Evolutionary conservation across 2,888 invertebrate species (phyloP), one percentile per base, ranked within the genome.

Genomic region (Deilephila porcellus): DNA sequence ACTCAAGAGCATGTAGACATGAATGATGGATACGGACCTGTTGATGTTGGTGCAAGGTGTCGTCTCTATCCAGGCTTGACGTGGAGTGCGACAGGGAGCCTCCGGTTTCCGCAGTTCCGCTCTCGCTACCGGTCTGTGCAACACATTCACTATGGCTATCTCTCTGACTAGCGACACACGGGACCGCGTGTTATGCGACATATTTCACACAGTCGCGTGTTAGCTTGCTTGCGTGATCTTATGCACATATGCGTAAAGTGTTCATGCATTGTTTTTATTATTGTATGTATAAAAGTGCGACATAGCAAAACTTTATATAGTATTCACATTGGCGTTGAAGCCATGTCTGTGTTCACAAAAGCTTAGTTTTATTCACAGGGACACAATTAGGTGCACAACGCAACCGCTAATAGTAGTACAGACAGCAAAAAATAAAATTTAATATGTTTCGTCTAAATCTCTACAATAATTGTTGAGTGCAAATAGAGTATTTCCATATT

Each of bases 11-110:
- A 62, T 52, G 45, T 32, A 20, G 14, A 72, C 32, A 53, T 37
- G 52, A 53, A 20, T 32, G 25, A 63, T 34, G 29, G 71, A 4
- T 70, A 80, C 77, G 75, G 86, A 96, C 96, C 95, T 96, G 96
- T 85, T 92, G 90, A 82, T 94, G 95, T 80, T 94, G 95, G 82
- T 92, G 90, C 88, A 95, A 93, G 77, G 92, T 86, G 84, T 98
- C 98, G 79, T 98, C 98, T 81, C 97, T 96, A 91, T 98, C 98
- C 86, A 99, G 96, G 92, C 97, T 98, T 84, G 97, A 98, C 79
- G 97, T 97, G 91, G 98, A 98, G 90, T 98, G 98, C 88, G 96
- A 96, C 95, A 96, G 81, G 96, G 96, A 87, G 95, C 95, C 89
- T 95, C 96, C 95, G 80, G 96, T 89, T 85, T 96, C 90, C 85